Base-by-base conservation (phyloP, 2,113 vertebrate species). In the Gorsachius goisagi region DNA sequence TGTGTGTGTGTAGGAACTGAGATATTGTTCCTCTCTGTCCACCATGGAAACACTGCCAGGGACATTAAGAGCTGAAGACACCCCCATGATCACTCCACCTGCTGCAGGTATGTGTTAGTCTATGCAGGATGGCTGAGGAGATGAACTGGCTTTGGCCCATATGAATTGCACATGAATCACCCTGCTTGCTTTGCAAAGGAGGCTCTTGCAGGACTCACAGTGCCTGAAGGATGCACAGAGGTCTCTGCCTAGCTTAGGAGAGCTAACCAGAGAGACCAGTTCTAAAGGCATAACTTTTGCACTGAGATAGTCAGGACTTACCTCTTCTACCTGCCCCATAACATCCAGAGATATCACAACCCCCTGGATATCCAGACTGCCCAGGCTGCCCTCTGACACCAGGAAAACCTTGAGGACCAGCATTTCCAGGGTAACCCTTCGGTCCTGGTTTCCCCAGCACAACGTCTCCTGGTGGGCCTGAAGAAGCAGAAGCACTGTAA, bases 311-410 rank as follows among this genome's bases (percentile, higher is more conserved):
- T 28, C 52, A 68, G 44, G 47, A 79, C 93, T 95, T 77, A 97
- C 97, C 97, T 97, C 95, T 97, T 78, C 93, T 75, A 9, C 30
- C 21, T 9, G 81, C 55, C 26, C 79, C 92, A 1, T 97, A 97
- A 78, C 99, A 99, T 45, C 98, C 98, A 77, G 98, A 98, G 95
- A 89, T 85, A 89, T 99, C 98, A 94, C 99, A 99, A 12, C 91
- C 95, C 12, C 99, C 99, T 3, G 98, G 93, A 12, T 97, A 97
- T 27, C 98, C 99, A 24, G 98, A 49, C 88, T 99, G 98, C 33
- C 99, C 99, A 15, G 92, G 93, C 91, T 98, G 98, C 30, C 99
- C 99, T 23, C 84, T 87, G 72, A 85, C 62, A 56, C 98, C 99
- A 0, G 98, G 86, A 81, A 97, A 93, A 14, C 98, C 99, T 11